phyloP scores from a whole-genome alignment of 2,113 vertebrate species.

The Tursiops truncatus region DNA sequence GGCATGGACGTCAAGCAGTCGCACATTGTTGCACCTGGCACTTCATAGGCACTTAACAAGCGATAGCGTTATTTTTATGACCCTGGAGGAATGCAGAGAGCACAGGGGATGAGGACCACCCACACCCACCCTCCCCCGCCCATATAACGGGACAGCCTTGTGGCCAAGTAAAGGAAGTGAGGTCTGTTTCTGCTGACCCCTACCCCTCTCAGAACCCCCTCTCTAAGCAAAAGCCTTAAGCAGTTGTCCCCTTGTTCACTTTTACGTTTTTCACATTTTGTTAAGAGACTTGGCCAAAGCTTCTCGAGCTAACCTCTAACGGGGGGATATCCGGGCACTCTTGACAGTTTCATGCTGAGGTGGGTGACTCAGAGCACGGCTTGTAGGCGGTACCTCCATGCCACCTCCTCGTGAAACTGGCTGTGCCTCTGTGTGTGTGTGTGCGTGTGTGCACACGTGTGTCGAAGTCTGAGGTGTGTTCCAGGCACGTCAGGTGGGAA shows the following conservation, averaged over 20 bases:
- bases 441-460: too few relatives aligned
- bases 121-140: fast-evolving
- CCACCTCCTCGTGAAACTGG: background rate
- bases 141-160: fast-evolving
- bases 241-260: background rate
- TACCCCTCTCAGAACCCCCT: background rate
- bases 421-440: background rate
- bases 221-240: conserved; percentile 4
- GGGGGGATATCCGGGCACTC: background rate
- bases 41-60: background rate
- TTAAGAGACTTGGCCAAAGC: conserved; percentile 15
- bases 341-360: background rate
- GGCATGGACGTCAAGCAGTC: fast-evolving
- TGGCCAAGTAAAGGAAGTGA: background rate
- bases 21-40: background rate
- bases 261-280: conserved; percentile 17
- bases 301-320: background rate
- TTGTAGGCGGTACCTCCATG: fast-evolving
- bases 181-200: background rate
- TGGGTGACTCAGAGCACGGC: background rate
- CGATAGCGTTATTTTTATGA: background rate
- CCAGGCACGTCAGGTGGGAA: background rate
- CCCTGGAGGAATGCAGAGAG: background rate
- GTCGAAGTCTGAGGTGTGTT: background rate
- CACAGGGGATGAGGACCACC: background rate